Base-by-base conservation (phyloP, 2,888 invertebrate genomes). In the Acrobasis consociella region DNA sequence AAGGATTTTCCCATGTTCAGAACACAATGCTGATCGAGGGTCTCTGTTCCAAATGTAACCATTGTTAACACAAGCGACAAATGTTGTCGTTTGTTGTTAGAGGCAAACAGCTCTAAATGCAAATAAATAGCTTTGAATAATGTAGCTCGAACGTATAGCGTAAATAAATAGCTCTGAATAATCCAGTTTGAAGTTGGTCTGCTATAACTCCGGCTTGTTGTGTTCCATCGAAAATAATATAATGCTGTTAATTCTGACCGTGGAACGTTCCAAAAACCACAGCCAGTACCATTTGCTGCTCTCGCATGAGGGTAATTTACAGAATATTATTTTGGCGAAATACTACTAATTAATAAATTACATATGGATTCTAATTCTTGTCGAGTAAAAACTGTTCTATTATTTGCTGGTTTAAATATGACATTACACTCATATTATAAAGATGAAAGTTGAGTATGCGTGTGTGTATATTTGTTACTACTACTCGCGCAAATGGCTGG, bases 201-300 rank as follows among this genome's bases (percentile, higher is more conserved):
- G 55, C 56, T 16, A 39, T 56, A 56, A 56, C 42, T 56, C 56
- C 46, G 13, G 56, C 17, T 66, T 65, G 72, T 72, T 73, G 75
- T 76, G 63, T 74, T 73, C 75, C 74, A 78, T 83, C 75, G 81
- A 83, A 84, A 83, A 83, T 83, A 81, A 84, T 82, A 82, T 80
- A 81, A 83, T 82, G 76, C 74, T 73, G 77, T 76, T 78, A 73
- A 82, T 81, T 81, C 73, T 70, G 77, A 77, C 74, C 71, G 72
- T 68, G 66, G 69, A 72, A 65, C 71, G 72, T 77, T 76, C 72
- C 72, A 72, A 77, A 80, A 81, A 81, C 81, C 79, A 63, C 77
- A 74, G 56, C 13, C 67, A 50, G 67, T 79, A 79, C 80, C 68
- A 72, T 66, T 69, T 64, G 66, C 9, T 22, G 42, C 1, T 42